Percentiles rank a stretch among this genome's conserved stretches.
Conservation (phyloP, 2,888 invertebrate genomes). For the Hymenopus coronatus region DNA sequence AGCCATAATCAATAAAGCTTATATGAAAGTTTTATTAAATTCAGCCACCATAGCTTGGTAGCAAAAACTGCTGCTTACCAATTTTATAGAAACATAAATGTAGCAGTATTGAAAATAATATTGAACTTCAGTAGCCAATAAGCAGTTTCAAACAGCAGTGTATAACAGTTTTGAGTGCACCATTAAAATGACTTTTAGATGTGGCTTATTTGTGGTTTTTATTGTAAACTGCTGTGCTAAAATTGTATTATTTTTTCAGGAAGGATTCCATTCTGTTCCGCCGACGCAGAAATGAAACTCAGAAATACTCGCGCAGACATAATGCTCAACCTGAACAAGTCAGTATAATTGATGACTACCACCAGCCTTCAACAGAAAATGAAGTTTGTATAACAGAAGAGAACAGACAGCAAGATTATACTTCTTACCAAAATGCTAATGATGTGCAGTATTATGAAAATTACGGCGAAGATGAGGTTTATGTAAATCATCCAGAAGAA, state of each 20-base stretch:
- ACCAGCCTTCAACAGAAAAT: not conserved
- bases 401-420: not conserved
- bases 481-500: not conserved
- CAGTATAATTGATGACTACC: not conserved
- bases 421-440: not conserved
- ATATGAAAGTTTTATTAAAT: too few species aligned
- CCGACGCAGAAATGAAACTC: not conserved
- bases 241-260: not conserved
- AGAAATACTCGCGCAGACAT: not conserved
- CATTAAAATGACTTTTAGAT: too few species aligned
- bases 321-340: not conserved
- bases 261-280: constrained; percentile 15
- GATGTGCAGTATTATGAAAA: not conserved
- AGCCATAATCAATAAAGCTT: too few species aligned
- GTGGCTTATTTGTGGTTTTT: too few species aligned
- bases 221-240: not conserved
- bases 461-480: not conserved
- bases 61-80: too few species aligned
- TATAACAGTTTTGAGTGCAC: not conserved
- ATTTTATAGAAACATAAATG: too few species aligned
- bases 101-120: too few species aligned
- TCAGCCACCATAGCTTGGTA: too few species aligned
- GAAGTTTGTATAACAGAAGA: not conserved
- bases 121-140: too few species aligned
- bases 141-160: not conserved